phyloP scores from a whole-genome alignment of 2,113 vertebrate species.

The Ariopsis seemanni region DNA sequence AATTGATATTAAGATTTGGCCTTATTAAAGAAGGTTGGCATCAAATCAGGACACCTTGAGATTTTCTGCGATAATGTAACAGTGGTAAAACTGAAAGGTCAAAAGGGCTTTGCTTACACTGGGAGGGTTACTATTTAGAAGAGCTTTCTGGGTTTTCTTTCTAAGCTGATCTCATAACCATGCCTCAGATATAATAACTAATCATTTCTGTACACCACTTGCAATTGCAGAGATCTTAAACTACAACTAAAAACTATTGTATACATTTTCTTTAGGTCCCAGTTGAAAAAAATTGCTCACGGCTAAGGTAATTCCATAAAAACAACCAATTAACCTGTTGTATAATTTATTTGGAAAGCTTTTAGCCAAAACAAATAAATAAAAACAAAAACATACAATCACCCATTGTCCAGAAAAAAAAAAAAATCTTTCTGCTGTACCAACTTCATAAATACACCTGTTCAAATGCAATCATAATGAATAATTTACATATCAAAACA shows the following conservation, averaged over 20 bases:
- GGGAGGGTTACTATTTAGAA: neutral
- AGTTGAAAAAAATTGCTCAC: neutral
- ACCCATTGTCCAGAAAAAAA: neutral
- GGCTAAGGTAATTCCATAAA: neutral
- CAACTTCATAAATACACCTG: neutral
- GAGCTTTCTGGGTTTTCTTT: neutral
- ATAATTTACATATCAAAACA: conserved; percentile 3
- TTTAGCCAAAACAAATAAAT: neutral
- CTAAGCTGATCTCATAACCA: neutral
- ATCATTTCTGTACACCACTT: neutral
- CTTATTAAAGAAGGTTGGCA: neutral
- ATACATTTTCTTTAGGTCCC: no score
- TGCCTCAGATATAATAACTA: neutral
- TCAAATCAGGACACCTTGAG: neutral
- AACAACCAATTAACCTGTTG: neutral
- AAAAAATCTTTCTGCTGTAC: neutral
- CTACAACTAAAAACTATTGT: neutral
- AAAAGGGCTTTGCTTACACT: neutral
- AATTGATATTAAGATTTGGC: neutral
- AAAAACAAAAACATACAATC: neutral
- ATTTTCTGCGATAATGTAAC: neutral
- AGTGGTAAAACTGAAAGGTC: neutral
- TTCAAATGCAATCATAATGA: neutral
- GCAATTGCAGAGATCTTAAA: neutral
- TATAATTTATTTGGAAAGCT: neutral